Percentiles rank a stretch among this genome's conserved stretches.
These are phyloP conservation scores for Lithophane ornitopus DNA, from an alignment of 2,888 invertebrate species.

Conservation along the genomic window DNA sequence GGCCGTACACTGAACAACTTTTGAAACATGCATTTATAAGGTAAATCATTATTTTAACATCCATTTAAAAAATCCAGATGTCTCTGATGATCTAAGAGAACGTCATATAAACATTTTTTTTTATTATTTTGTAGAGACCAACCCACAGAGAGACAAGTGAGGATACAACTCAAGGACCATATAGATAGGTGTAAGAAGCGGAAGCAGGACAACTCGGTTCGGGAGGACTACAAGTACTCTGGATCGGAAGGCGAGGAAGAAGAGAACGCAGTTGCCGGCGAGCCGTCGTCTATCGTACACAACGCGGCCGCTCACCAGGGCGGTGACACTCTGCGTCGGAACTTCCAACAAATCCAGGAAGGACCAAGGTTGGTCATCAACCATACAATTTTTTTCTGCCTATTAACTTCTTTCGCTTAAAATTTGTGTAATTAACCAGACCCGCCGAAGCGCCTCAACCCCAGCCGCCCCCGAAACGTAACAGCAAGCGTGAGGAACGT, in stretches of 20 bases:
- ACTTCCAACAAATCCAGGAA: conserved; percentile 99
- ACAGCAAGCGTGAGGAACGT: conserved; percentile 89
- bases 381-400: conserved; percentile 46
- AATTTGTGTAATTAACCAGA: conserved; percentile 89
- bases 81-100: too few species aligned
- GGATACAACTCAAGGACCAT: conserved; percentile 99
- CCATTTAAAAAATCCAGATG: too few species aligned
- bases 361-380: conserved; percentile 84
- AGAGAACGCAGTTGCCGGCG: conserved; percentile 97
- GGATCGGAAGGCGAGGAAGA: conserved; percentile 99
- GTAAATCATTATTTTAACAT: conserved; percentile 67
- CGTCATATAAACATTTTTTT: not conserved
- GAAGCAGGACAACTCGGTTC: conserved; percentile 95
- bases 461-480: conserved; percentile 91
- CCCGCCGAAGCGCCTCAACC: conserved; percentile 91
- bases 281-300: conserved; percentile 98
- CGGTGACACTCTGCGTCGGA: conserved; percentile 98
- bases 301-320: conserved; percentile 93
- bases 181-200: conserved; percentile 99
- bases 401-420: conserved; percentile 51
- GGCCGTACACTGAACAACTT: conserved; percentile 99
- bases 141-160: conserved; percentile 99
- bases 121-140: conserved; percentile 93
- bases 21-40: conserved; percentile 99
- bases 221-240: conserved; percentile 96